Conservation (phyloP, 2,113 vertebrate genomes). For the Alaudala cheleensis region DNA sequence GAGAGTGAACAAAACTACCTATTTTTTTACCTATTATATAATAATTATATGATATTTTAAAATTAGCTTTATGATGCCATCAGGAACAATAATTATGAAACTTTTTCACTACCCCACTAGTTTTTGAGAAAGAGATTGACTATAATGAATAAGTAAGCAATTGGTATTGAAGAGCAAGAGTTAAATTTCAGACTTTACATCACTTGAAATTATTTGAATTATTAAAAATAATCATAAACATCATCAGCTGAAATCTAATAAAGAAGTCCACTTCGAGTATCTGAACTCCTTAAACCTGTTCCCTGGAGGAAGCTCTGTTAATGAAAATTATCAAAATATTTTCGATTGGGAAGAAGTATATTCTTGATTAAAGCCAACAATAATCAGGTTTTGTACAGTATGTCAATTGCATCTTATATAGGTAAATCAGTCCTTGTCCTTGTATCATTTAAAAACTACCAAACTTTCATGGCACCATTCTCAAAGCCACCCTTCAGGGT, state of each 20-base stretch:
- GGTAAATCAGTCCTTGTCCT: neutral
- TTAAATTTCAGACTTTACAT: neutral
- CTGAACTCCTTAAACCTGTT: neutral
- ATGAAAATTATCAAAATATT: neutral
- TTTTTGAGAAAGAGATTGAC: neutral
- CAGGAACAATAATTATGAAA: neutral
- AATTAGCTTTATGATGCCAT: neutral
- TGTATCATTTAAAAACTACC: neutral
- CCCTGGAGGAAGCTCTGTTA: neutral
- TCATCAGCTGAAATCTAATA: neutral
- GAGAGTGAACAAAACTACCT: neutral
- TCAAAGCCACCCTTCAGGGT: neutral
- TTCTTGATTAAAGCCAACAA: neutral
- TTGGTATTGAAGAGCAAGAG: neutral
- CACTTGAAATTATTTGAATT: neutral
- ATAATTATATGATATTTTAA: neutral
- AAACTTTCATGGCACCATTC: neutral
- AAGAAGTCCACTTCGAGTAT: neutral
- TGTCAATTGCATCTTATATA: neutral
- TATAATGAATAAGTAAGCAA: neutral
- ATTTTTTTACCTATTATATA: neutral
- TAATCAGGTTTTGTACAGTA: neutral
- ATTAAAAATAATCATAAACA: neutral
- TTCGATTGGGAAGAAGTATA: neutral
- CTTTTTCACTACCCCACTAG: neutral